Conservation (phyloP, 2,113 vertebrate genomes). For the Channa maculata region DNA sequence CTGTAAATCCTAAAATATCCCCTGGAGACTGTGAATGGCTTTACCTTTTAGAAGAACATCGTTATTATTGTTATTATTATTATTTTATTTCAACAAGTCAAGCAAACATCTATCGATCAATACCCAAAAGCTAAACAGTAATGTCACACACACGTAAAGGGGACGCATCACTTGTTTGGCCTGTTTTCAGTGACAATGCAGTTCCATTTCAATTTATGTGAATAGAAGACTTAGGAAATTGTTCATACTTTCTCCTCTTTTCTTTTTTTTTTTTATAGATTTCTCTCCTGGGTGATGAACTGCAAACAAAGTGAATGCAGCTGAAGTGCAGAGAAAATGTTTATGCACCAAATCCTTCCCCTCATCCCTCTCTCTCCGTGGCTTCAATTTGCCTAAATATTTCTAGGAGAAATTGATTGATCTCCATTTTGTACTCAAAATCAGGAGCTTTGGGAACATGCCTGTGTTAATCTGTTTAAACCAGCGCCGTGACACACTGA, state of each 20-base stretch:
- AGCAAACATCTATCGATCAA: not conserved
- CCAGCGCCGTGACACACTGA: constrained; percentile 27
- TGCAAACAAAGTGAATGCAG: constrained; percentile 43
- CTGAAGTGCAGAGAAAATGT: constrained; percentile 61
- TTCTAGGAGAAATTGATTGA: constrained; percentile 61
- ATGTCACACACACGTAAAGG: too few species aligned
- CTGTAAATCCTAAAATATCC: constrained; percentile 28
- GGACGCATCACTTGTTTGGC: constrained; percentile 1
- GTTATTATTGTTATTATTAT: constrained; percentile 6
- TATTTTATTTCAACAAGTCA: not conserved
- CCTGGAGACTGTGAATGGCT: constrained; percentile 17
- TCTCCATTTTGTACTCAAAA: constrained; percentile 66
- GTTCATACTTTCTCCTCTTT: constrained; percentile 27
- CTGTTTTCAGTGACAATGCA: constrained; percentile 20
- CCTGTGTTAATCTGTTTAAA: constrained; percentile 63
- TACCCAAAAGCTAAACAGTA: too few species aligned
- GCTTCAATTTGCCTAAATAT: constrained; percentile 61
- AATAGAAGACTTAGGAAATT: constrained; percentile 51
- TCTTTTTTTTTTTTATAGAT: constrained; percentile 33
- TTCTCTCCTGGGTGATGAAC: constrained; percentile 36
- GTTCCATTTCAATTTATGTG: constrained; percentile 40
- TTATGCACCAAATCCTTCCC: constrained; percentile 63
- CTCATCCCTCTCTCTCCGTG: constrained; percentile 29
- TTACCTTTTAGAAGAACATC: not conserved
- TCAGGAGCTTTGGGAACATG: constrained; percentile 50